Evolutionary conservation across 2,113 vertebrate genomes (phyloP).

Genomic region (Epinephelus fuscoguttatus): DNA sequence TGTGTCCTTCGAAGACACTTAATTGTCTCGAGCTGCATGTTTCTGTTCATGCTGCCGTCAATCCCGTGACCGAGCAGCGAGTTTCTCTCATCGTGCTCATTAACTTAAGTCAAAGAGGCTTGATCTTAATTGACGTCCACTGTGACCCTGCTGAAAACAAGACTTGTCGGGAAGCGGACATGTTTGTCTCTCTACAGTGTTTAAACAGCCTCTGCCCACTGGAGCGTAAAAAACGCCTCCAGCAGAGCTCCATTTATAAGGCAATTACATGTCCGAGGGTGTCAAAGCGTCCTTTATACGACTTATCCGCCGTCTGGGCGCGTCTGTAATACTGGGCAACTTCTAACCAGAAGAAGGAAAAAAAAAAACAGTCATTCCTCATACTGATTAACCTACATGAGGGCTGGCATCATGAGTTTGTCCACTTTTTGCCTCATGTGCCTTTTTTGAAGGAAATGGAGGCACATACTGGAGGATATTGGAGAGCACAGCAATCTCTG

Average conservation of each 20-base stretch:
- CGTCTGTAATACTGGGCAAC: background rate
- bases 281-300: conserved; percentile 17
- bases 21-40: no score
- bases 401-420: background rate
- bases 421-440: background rate
- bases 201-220: conserved; percentile 19
- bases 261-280: conserved; percentile 31
- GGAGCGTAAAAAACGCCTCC: conserved; percentile 20
- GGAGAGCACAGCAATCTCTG: background rate
- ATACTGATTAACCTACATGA: background rate
- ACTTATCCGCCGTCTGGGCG: conserved; percentile 16
- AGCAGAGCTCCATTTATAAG: conserved; percentile 46
- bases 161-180: background rate
- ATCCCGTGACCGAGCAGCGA: background rate
- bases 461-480: background rate
- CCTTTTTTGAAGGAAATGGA: background rate
- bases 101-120: conserved; percentile 8
- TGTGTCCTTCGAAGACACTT: background rate
- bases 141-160: background rate
- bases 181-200: conserved; percentile 24
- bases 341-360: background rate
- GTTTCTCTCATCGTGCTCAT: background rate
- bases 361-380: background rate
- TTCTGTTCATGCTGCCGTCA: background rate
- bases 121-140: background rate